Conservation (phyloP, 2,113 vertebrate species). For the Lamprotornis superbus region DNA sequence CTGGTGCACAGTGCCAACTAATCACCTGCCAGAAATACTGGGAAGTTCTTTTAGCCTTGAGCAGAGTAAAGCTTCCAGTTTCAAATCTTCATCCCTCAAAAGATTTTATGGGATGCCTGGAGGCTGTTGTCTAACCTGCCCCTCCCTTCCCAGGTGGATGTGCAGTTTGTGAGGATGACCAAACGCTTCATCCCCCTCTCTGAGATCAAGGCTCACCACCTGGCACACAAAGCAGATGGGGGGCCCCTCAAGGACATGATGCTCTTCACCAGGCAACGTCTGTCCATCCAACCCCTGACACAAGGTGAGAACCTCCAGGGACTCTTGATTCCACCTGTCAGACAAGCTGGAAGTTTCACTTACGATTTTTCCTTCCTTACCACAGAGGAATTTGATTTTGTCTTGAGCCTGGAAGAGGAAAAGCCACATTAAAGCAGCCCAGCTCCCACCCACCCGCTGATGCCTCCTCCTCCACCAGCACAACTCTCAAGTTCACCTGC, state of each 20-base stretch:
- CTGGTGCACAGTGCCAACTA: background rate
- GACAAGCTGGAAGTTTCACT: background rate
- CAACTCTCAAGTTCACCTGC: background rate
- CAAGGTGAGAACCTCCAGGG: conserved; percentile 69
- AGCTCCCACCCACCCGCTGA: background rate
- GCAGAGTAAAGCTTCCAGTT: background rate
- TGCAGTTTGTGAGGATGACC: conserved; percentile 88
- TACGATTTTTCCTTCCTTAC: background rate
- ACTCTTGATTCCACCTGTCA: background rate
- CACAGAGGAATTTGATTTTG: conserved; percentile 91
- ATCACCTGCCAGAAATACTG: background rate
- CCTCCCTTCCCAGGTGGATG: conserved; percentile 81
- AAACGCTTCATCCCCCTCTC: conserved; percentile 88
- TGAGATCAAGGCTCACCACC: conserved; percentile 87
- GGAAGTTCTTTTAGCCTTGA: background rate
- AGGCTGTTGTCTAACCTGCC: background rate
- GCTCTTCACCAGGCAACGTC: conserved; percentile 85
- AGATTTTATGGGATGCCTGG: background rate
- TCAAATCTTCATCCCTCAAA: background rate
- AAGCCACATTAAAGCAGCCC: conserved; percentile 69
- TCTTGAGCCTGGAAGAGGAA: conserved; percentile 87
- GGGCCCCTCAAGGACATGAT: conserved; percentile 85
- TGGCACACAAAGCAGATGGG: conserved; percentile 76
- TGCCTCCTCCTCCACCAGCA: background rate
- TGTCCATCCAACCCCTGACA: conserved; percentile 91